Conservation (phyloP, 1,140 invertebrate genomes). For the Bombus picipes region DNA sequence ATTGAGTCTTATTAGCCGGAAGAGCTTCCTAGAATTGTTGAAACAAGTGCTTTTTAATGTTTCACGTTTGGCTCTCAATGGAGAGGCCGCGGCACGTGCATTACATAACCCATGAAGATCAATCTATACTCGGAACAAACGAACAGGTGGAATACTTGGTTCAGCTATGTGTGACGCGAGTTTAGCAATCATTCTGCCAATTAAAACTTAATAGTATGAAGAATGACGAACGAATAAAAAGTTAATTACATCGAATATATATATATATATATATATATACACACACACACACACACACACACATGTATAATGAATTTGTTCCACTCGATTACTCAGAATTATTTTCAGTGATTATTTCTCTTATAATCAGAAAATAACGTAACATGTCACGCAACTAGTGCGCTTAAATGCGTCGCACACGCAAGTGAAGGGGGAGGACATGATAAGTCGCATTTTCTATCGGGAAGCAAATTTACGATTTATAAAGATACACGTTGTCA, state of each 20-base stretch:
- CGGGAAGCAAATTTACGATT: background rate
- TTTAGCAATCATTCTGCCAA: background rate
- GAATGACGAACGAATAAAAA: background rate
- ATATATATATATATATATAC: background rate
- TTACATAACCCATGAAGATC: background rate
- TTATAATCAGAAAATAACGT: background rate
- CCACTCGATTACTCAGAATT: background rate
- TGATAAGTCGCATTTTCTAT: background rate
- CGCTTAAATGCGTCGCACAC: background rate
- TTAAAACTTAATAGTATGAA: background rate
- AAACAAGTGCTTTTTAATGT: background rate
- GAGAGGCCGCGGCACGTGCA: background rate
- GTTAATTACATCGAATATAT: background rate
- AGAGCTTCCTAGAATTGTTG: constrained; percentile 2
- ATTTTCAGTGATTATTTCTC: background rate
- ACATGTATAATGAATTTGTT: background rate
- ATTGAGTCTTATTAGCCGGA: background rate
- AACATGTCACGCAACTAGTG: background rate
- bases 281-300: too few species aligned
- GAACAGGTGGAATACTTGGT: background rate
- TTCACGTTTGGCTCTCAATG: background rate
- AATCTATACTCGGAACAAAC: background rate
- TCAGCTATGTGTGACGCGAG: background rate
- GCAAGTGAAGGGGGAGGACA: too few species aligned
- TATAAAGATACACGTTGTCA: too few species aligned